phyloP scores from a whole-genome alignment of 2,797 vertebrate species.

The Sebastes matsubarae region DNA sequence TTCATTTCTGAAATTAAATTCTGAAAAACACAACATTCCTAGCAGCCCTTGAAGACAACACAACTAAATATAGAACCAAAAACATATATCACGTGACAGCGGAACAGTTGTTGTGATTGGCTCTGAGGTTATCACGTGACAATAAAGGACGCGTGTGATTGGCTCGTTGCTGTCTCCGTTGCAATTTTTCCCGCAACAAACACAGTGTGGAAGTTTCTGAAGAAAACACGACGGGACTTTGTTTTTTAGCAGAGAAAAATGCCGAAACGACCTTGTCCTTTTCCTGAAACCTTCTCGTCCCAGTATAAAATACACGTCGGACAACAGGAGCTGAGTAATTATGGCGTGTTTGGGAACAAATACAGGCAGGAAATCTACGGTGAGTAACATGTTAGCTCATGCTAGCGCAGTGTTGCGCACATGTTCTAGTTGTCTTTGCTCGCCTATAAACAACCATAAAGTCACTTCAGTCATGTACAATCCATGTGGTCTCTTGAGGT shows the following conservation, averaged over 20 bases:
- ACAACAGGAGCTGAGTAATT: conserved; percentile 76
- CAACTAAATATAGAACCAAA: background rate
- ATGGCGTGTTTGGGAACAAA: conserved; percentile 78
- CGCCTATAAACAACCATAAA: fast-evolving
- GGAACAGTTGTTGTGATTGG: conserved; percentile 25
- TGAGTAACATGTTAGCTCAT: conserved; percentile 33
- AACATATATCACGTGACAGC: background rate
- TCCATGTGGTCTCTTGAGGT: background rate
- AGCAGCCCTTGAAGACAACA: conserved; percentile 1
- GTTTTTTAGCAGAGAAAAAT: conserved; percentile 57
- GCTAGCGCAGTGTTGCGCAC: conserved; percentile 14
- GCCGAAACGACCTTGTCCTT: conserved; percentile 83
- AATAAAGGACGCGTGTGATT: conserved; percentile 30
- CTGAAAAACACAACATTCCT: fast-evolving
- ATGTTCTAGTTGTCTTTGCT: background rate
- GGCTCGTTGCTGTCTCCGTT: background rate
- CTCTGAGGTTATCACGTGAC: conserved; percentile 30
- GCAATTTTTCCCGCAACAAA: conserved; percentile 62
- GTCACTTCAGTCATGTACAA: background rate
- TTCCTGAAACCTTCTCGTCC: conserved; percentile 81
- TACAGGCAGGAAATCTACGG: conserved; percentile 82
- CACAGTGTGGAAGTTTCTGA: background rate
- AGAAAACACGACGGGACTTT: background rate
- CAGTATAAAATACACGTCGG: conserved; percentile 85
- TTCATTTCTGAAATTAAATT: fast-evolving